phyloP scores from a whole-genome alignment of 2,797 vertebrate species.

The Pseudochirops corinnae region DNA sequence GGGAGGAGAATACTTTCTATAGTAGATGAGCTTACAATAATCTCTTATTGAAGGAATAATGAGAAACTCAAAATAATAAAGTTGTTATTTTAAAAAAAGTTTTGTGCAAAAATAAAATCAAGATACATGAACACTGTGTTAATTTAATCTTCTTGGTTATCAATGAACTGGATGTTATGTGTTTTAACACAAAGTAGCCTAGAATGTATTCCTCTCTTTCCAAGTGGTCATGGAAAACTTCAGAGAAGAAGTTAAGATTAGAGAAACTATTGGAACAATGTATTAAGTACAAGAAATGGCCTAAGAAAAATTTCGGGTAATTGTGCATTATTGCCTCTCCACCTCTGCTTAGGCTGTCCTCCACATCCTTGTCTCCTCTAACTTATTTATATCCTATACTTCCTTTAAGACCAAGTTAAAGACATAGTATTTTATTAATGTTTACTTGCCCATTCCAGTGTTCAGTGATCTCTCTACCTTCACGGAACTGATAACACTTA shows the following conservation, averaged over 20 bases:
- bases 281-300: not conserved
- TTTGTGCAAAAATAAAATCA: not conserved
- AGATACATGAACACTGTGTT: not conserved
- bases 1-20: not conserved
- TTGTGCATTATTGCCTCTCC: not conserved
- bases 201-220: not conserved
- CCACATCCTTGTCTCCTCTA: not conserved
- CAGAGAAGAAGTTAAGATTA: not conserved
- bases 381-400: not conserved
- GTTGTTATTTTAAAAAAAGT: not conserved
- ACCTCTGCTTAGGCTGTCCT: not conserved
- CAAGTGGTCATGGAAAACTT: not conserved
- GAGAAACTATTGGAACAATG: not conserved
- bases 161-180: not conserved
- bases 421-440: not conserved
- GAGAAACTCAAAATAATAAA: not conserved
- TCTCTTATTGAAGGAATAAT: not conserved
- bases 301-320: not conserved
- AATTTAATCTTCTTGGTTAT: not conserved
- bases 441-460: not conserved
- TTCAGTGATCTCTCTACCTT: not conserved
- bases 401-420: not conserved
- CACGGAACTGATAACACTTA: not conserved
- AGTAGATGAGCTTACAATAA: not conserved
- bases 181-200: not conserved